phyloP scores from a whole-genome alignment of 2,113 vertebrate species.

The Aegithalos caudatus region DNA sequence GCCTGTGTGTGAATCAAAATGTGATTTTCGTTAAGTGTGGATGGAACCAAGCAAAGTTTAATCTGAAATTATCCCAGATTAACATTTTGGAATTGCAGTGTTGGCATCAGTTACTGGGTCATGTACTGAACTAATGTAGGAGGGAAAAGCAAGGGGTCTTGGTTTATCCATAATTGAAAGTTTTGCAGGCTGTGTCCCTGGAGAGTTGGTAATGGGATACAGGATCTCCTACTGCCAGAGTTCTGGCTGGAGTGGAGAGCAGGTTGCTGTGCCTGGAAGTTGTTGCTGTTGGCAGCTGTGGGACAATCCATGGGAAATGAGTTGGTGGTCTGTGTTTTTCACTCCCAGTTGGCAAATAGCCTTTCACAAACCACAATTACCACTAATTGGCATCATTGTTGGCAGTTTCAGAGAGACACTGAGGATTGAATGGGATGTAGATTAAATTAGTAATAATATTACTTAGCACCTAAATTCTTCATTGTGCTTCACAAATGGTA shows the following conservation, averaged over 20 bases:
- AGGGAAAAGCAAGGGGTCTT: not conserved
- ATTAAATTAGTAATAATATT: slow-evolving; percentile 62
- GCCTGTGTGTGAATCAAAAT: not conserved
- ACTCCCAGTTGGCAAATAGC: slow-evolving; percentile 18
- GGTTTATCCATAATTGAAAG: slow-evolving; percentile 27
- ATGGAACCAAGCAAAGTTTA: not conserved
- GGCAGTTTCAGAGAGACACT: slow-evolving; percentile 41
- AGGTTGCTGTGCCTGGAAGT: not conserved
- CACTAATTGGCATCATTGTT: slow-evolving; percentile 46
- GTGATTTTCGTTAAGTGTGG: not conserved
- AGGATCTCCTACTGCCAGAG: not conserved
- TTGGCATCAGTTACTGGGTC: not conserved
- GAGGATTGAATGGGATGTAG: slow-evolving; percentile 5
- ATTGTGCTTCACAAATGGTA: slow-evolving; percentile 8
- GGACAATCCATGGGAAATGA: not conserved
- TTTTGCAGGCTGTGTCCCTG: not conserved
- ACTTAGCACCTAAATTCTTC: slow-evolving; percentile 40
- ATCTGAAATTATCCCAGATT: not conserved
- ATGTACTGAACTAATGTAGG: not conserved
- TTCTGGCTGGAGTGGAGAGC: not conserved
- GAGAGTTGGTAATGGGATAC: not conserved
- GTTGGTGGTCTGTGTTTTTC: slow-evolving; percentile 38
- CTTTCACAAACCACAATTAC: slow-evolving; percentile 40
- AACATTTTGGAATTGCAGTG: not conserved
- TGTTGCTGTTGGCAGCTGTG: slow-evolving; percentile 34